Conservation (phyloP, 2,888 invertebrate species). For the Limnephilus marmoratus region DNA sequence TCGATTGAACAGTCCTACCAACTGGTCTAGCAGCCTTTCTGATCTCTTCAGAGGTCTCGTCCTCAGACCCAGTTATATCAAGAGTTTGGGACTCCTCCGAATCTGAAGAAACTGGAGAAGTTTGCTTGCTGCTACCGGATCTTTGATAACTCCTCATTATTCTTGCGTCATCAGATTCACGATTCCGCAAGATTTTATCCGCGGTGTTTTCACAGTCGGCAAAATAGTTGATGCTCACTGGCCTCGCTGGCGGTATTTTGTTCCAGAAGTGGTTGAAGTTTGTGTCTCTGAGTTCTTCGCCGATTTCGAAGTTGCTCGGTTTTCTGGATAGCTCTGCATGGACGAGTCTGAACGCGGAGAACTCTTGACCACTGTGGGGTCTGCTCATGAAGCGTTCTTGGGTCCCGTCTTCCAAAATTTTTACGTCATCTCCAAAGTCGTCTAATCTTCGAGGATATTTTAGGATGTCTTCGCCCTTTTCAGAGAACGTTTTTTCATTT, state of each 20-base stretch:
- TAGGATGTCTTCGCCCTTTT: conserved; percentile 55
- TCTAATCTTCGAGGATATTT: conserved; percentile 58
- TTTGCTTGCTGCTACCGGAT: conserved; percentile 60
- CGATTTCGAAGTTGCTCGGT: conserved; percentile 48
- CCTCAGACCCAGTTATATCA: conserved; percentile 77
- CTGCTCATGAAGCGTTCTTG: conserved; percentile 55
- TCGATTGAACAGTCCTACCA: background rate
- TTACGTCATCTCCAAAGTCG: conserved; percentile 65
- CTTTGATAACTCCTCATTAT: background rate
- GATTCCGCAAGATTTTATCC: conserved; percentile 48
- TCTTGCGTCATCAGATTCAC: background rate
- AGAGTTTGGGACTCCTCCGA: conserved; percentile 73
- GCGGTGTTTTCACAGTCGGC: conserved; percentile 61
- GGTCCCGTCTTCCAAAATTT: conserved; percentile 60
- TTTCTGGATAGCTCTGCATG: conserved; percentile 70
- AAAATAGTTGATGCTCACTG: conserved; percentile 61
- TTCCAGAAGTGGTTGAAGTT: conserved; percentile 76
- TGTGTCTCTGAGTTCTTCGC: conserved; percentile 72
- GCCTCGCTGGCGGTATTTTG: conserved; percentile 67
- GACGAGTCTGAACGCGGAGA: conserved; percentile 75
- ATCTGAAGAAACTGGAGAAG: conserved; percentile 75
- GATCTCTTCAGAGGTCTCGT: conserved; percentile 68
- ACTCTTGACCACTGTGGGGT: conserved; percentile 67
- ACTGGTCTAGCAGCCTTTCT: background rate
- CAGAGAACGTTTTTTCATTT: conserved; percentile 46